phyloP scores from a whole-genome alignment of 2,113 vertebrate genomes.

The Colinus virginianus region DNA sequence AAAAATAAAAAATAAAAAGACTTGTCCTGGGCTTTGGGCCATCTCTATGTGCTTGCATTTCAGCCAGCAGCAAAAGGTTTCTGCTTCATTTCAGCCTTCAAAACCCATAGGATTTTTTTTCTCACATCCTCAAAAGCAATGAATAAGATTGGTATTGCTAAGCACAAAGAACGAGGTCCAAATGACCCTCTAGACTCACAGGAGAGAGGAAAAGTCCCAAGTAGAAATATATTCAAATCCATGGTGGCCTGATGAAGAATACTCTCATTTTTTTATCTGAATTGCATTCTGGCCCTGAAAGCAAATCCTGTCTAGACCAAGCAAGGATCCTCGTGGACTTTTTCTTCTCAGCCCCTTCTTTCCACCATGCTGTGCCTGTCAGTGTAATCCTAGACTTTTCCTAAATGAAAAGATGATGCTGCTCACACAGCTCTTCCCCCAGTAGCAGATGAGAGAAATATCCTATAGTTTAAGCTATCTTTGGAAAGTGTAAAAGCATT shows the following conservation, averaged over 20 bases:
- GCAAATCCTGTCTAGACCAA: constrained; percentile 3
- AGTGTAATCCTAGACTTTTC: not conserved
- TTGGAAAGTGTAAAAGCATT: not conserved
- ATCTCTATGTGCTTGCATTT: not conserved
- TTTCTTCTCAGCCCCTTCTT: not conserved
- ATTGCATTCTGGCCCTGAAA: not conserved
- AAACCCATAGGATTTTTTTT: not conserved
- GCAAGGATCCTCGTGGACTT: not conserved
- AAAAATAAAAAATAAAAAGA: not conserved
- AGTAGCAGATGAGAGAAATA: not conserved
- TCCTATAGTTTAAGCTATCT: not conserved
- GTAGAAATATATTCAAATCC: not conserved
- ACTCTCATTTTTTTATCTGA: not conserved
- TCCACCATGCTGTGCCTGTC: not conserved
- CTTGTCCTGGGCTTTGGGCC: not conserved
- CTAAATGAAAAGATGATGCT: not conserved
- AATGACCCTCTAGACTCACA: not conserved
- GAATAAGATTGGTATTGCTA: not conserved
- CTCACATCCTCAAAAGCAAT: not conserved
- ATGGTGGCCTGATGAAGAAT: not conserved
- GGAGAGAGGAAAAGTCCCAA: not conserved
- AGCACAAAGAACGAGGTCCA: not conserved
- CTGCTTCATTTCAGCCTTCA: constrained; percentile 38
- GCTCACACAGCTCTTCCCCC: not conserved
- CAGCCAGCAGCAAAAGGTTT: constrained; percentile 22